These are phyloP conservation scores for Lottia gigantea DNA, from an alignment of 2,888 invertebrate genomes.

Conservation along the genomic window DNA sequence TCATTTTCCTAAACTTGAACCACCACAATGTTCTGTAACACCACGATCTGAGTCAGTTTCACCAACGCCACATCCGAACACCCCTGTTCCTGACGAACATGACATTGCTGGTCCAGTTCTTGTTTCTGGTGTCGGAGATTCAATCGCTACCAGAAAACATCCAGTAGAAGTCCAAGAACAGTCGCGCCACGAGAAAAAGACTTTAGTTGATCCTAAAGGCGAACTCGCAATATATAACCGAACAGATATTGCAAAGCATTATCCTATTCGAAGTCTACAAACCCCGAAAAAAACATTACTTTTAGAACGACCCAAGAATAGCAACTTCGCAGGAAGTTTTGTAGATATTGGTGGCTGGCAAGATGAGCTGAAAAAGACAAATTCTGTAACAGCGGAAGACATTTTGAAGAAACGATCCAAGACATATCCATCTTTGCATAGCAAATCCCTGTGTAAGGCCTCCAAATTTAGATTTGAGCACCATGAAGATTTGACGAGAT, in stretches of 20 bases:
- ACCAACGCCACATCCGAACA: neutral
- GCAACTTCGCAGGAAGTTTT: neutral
- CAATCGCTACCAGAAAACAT: neutral
- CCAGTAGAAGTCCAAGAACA: neutral
- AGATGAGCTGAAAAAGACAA: neutral
- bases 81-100: neutral
- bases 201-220: no score
- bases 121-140: neutral
- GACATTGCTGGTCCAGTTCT: no score
- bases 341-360: constrained; percentile 4
- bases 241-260: neutral
- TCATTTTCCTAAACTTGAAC: no score
- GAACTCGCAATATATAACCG: neutral
- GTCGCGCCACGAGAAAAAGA: no score
- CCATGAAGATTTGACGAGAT: neutral
- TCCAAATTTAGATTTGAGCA: neutral
- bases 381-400: neutral
- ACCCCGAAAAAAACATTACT: neutral
- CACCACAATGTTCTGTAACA: neutral
- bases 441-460: neutral
- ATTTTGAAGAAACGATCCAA: neutral
- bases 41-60: neutral
- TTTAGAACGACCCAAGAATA: neutral
- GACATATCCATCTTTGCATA: neutral
- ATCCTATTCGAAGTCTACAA: neutral